Evolutionary conservation across 37 sponge, comb jelly and placozoan species (phyloP).

Genomic region (Agelas oroides): DNA sequence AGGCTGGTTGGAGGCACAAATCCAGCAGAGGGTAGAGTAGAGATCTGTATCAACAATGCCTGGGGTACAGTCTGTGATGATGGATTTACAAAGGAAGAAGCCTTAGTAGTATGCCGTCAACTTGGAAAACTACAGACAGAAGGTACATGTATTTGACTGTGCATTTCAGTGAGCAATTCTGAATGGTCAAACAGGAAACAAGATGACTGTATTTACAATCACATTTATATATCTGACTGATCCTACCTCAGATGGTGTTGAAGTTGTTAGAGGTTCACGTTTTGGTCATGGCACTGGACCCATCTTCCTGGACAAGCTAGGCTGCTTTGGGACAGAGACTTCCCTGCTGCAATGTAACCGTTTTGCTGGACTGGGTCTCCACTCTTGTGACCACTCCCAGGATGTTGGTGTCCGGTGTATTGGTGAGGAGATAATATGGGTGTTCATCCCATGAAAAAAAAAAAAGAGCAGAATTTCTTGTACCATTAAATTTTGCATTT

Average conservation of each 20-base stretch:
- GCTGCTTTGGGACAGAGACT: not conserved
- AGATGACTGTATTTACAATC: too few species aligned
- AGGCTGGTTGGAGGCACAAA: constrained; percentile 44
- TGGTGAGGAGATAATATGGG: constrained; percentile 16
- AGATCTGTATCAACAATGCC: constrained; percentile 47
- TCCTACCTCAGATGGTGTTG: not conserved
- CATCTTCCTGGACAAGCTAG: constrained; percentile 26
- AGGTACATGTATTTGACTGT: not conserved
- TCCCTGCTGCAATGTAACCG: constrained; percentile 23
- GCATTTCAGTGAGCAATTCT: not conserved
- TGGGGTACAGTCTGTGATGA: constrained; percentile 71
- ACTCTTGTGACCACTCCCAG: constrained; percentile 46
- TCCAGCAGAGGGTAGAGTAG: constrained; percentile 35
- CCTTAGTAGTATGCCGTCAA: constrained; percentile 65
- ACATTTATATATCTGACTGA: too few species aligned
- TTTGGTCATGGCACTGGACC: constrained; percentile 57
- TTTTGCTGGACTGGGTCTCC: constrained; percentile 4
- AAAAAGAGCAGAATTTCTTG: too few species aligned
- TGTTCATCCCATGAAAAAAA: not conserved
- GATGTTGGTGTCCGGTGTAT: constrained; percentile 70
- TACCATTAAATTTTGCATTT: too few species aligned
- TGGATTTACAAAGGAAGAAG: constrained; percentile 38
- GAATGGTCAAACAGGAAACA: too few species aligned
- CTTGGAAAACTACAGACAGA: constrained; percentile 7
- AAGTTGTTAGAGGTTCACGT: not conserved